These are phyloP conservation scores for Metridium senile DNA, from an alignment of 92 coral and sea anemone genomes.

Conservation along the genomic window DNA sequence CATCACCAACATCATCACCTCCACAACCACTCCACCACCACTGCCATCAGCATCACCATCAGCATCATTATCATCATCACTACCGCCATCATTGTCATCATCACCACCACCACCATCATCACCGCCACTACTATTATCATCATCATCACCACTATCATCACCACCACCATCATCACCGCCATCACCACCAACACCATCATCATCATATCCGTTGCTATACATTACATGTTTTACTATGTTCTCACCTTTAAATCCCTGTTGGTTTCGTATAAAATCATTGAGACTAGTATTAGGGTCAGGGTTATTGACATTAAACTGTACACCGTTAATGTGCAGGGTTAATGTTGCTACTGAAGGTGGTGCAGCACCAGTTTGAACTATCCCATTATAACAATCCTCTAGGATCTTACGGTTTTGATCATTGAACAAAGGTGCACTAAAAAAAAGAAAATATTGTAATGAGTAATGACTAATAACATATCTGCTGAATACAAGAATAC, in stretches of 20 bases:
- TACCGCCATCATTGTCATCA: not conserved
- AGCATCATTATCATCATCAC: too few species aligned
- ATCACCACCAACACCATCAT: not conserved
- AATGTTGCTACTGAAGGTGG: constrained; percentile 11
- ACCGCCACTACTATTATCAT: not conserved
- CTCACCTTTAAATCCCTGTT: constrained; percentile 73
- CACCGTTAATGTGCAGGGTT: constrained; percentile 56
- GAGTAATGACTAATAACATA: too few species aligned
- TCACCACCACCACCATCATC: not conserved
- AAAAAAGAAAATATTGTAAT: too few species aligned
- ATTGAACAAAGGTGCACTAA: constrained; percentile 6
- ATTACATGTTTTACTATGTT: not conserved
- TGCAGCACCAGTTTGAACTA: constrained; percentile 1
- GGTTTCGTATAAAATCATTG: constrained; percentile 71
- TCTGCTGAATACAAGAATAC: too few species aligned
- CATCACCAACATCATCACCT: too few species aligned
- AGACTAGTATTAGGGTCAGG: constrained; percentile 59
- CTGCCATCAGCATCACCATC: too few species aligned
- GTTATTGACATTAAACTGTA: constrained; percentile 44
- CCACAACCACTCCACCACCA: too few species aligned
- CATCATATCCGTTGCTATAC: too few species aligned
- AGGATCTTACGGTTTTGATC: constrained; percentile 28
- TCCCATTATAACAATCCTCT: constrained; percentile 35
- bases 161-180: not conserved
- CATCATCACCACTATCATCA: not conserved